Base-by-base conservation (phyloP, 2,113 vertebrate genomes). In the Chloropsis cyanopogon region DNA sequence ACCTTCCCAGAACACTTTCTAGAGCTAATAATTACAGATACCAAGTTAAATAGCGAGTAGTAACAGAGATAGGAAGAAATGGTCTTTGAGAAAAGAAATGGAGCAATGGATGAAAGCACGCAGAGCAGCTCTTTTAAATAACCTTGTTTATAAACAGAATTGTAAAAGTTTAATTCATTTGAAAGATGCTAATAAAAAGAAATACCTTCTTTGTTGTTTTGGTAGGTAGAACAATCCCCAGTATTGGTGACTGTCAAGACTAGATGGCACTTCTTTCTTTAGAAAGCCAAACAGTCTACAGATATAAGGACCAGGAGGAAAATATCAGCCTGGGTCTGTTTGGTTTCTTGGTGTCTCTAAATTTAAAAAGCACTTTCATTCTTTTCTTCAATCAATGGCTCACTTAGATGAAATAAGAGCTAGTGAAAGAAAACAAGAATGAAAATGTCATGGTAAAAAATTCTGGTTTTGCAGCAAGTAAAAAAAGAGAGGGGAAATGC, bases 161-260 rank as follows among this genome's bases (percentile, higher is more conserved):
- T 31, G 10, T 35, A 76, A 75, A 52, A 2, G 15, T 72, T 83
- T 77, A 41, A 60, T 77, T 90, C 0, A 73, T 70, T 69, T 69
- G 37, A 70, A 80, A 86, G 16, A 11, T 64, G 24, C 1, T 39
- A 49, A 69, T 56, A 52, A 72, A 71, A 90, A 56, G 1, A 61
- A 90, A 25, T 60, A n/a, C 29, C 42, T 78, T 65, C 42, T 78
- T 46, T 68, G n/a, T 49, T 73, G 18, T 20, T 82, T 92, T 76
- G 17, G 17, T 80, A 44, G n/a, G 46, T 76, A 86, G 37, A 86
- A 69, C 1, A 6, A 64, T 64, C 41, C 19, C 8, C 0, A 0
- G 6, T 49, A 41, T 3, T 69, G 28, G 12, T 68, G 53, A 37
- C 7, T 91, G 37, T 19, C 53, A 76, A 65, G 46, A 37, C 14